phyloP scores from a whole-genome alignment of 2,888 invertebrate species.

The Phortica okadai region DNA sequence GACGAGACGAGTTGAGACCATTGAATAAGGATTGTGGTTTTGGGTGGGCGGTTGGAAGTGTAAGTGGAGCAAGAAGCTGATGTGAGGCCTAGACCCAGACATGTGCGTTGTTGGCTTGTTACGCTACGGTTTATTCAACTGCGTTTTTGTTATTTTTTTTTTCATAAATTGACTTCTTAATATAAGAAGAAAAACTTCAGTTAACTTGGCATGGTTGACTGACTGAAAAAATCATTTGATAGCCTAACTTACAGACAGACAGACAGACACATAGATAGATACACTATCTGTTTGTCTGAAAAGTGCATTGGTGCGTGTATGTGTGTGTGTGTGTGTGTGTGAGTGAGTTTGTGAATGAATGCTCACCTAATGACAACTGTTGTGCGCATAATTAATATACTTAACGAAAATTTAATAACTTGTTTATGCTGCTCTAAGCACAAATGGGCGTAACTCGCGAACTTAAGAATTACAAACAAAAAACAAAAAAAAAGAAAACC shows the following conservation, averaged over 20 bases:
- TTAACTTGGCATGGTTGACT: background rate
- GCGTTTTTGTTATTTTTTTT: background rate
- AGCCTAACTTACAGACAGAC: background rate
- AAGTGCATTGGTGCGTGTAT: background rate
- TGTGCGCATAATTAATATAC: conserved; percentile 18
- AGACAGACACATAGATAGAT: background rate
- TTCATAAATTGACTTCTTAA: background rate
- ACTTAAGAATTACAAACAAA: too few relatives aligned
- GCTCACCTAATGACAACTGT: conserved; percentile 10
- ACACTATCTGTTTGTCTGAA: background rate
- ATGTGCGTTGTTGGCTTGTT: background rate
- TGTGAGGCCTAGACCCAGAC: too few relatives aligned
- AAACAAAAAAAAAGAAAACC: too few relatives aligned
- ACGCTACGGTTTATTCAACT: background rate
- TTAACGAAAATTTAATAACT: conserved; percentile 17
- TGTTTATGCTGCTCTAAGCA: conserved; percentile 12
- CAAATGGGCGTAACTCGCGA: background rate
- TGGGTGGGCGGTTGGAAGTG: too few relatives aligned
- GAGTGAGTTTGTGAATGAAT: background rate
- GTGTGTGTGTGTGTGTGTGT: background rate
- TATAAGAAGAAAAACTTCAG: background rate
- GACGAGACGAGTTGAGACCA: background rate
- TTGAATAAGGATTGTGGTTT: too few relatives aligned
- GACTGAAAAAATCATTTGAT: background rate
- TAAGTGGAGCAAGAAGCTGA: too few relatives aligned